Evolutionary conservation across 2,113 vertebrate genomes (phyloP).

Genomic region (Gorsachius goisagi): DNA sequence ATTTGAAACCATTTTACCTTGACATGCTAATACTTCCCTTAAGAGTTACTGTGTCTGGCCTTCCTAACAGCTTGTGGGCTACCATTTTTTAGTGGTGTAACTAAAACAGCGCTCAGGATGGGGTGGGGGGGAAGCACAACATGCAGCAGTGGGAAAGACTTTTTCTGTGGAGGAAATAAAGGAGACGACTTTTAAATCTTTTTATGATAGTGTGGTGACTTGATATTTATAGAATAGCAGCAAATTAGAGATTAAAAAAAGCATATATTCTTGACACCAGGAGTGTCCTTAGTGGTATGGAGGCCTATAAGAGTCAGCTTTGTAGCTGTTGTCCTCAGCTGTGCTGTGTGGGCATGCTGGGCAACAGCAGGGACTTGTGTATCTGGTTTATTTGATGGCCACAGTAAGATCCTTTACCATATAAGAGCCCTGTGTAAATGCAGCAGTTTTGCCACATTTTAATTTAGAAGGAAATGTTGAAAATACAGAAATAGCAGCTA

Average conservation of each 20-base stretch:
- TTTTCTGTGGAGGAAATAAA: not conserved
- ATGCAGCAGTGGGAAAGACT: fast-evolving
- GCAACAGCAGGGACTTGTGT: not conserved
- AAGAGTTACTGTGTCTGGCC: not conserved
- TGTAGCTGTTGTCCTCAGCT: not conserved
- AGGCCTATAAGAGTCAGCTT: not conserved
- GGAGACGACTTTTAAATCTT: not conserved
- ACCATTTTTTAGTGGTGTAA: not conserved
- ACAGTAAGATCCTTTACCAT: not conserved
- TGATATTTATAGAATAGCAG: not conserved
- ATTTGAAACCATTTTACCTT: not conserved
- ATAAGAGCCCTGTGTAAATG: not conserved
- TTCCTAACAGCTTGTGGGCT: not conserved
- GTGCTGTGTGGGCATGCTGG: fast-evolving
- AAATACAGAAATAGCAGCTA: not conserved
- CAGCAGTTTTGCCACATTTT: not conserved
- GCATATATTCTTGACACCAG: not conserved
- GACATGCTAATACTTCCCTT: not conserved
- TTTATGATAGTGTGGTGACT: not conserved
- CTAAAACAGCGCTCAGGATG: not conserved
- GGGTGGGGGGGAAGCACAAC: not conserved
- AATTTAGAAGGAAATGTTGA: not conserved
- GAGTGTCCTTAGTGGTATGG: not conserved
- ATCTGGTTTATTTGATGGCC: not conserved
- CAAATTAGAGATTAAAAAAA: not conserved